phyloP scores from a whole-genome alignment of 2,113 vertebrate genomes.

The Mobula birostris region DNA sequence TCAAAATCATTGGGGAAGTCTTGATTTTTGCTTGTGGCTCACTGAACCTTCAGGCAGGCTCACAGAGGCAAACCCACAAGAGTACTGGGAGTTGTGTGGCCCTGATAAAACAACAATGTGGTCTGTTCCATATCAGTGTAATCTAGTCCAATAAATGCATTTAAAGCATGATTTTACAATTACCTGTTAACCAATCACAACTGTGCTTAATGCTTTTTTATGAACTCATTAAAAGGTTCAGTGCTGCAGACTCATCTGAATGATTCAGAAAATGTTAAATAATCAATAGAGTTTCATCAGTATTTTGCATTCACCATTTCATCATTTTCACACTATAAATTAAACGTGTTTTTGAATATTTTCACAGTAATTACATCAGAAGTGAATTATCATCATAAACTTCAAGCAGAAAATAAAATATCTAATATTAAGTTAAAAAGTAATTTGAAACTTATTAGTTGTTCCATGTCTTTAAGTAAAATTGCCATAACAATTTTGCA shows the following conservation, averaged over 20 bases:
- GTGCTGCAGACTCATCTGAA: background rate
- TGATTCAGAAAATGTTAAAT: constrained; percentile 15
- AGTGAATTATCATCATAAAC: background rate
- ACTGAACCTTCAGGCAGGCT: no score
- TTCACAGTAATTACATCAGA: background rate
- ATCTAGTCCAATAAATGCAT: no score
- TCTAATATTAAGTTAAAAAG: background rate
- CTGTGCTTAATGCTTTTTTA: background rate
- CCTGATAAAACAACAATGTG: no score
- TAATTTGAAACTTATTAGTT: background rate
- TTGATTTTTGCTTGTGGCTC: no score
- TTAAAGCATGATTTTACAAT: background rate
- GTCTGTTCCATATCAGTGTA: no score
- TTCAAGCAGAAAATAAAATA: background rate
- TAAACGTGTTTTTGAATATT: constrained; percentile 2
- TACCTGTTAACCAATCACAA: background rate
- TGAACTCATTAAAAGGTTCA: background rate
- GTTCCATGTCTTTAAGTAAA: background rate
- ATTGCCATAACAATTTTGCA: background rate
- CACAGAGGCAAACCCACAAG: no score
- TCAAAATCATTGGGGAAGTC: no score
- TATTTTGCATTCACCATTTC: background rate
- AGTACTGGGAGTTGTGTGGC: no score
- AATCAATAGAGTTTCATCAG: constrained; percentile 4
- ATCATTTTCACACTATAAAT: background rate